Base-by-base conservation (phyloP, 2,797 vertebrate species). In the Takifugu ocellatus region DNA sequence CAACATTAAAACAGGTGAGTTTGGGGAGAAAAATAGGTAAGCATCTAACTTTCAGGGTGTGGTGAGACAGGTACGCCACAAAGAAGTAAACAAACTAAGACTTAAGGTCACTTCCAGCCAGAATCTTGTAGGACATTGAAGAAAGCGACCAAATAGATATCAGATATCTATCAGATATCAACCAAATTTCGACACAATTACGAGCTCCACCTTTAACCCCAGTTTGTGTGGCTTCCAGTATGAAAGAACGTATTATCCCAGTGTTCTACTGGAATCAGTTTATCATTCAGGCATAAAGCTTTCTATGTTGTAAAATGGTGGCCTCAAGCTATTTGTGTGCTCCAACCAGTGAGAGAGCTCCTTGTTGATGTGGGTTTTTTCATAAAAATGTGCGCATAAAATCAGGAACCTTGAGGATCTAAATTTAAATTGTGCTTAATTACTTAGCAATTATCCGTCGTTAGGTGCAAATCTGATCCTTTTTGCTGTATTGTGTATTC, bases 1-100 rank as follows among this genome's bases (percentile, higher is more conserved):
- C 84, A 89, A 92, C 89, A 95, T 97, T 80, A 94, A 96, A 90
- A 94, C 94, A 92, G 96, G 97, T 98, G 89, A 90, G 91, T 14
- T 21, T 14, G 36, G 33, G 36, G 8, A 39, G 11, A 14, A 4
- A 14, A 39, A 12, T 14, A 14, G 6, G 33, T 10, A 10, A 1
- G 27, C 27, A 4, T 52, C 2, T 42, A 25, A 51, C 17, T 5
- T 21, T 21, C n/a, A 15, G 0, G 5, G 4, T 2, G 21, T 21
- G 21, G 21, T 21, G 21, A 21, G 21, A 21, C 21, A 29, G 7
- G 7, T 5, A 7, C 4, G 27, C 27, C 27, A 7, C 4, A 29
- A 29, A 29, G 27, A 29, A 29, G 2, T 4, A 17, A 46, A 7
- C 17, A 21, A 9, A 21, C 21, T 21, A 21, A 21, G 21, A 21